A percentile compares a stretch with the other conserved stretches of the same genome.
Conservation (phyloP, 2,797 vertebrate species). For the Percopsis omiscomaycus region DNA sequence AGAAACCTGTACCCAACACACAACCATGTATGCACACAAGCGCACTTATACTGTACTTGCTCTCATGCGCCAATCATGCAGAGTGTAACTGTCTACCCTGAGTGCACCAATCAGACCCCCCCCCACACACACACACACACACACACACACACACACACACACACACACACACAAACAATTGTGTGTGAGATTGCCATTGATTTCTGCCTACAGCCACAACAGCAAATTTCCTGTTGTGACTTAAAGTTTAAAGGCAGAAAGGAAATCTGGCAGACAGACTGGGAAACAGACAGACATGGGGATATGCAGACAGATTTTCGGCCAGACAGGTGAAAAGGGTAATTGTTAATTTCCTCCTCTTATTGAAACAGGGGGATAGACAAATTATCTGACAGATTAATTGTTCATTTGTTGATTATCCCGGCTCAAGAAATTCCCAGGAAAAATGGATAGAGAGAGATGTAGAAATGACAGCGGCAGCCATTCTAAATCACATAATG, state of each 20-base stretch:
- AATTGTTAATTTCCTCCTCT: conserved; percentile 65
- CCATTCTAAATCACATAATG: neutral
- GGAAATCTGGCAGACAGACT: conserved; percentile 49
- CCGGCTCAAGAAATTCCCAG: conserved; percentile 22
- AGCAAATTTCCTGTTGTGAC: conserved; percentile 65
- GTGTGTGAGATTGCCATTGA: conserved; percentile 31
- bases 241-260: conserved; percentile 44
- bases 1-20: too few species aligned
- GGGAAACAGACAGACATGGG: conserved; percentile 28
- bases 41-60: too few species aligned
- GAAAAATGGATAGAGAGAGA: conserved; percentile 1
- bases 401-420: conserved; percentile 22
- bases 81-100: too few species aligned
- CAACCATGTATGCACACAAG: too few species aligned
- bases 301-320: conserved; percentile 1
- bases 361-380: conserved; percentile 35
- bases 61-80: too few species aligned
- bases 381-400: neutral
- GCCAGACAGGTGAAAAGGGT: conserved; percentile 43
- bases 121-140: neutral
- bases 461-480: neutral
- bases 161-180: conserved; percentile 4
- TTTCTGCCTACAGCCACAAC: conserved; percentile 47
- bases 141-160: conserved; percentile 8
- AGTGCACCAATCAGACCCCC: too few species aligned